Percentiles rank a stretch among this genome's conserved stretches.
Evolutionary conservation across 1,140 invertebrate species (phyloP).

Genomic region (Lordiphosa collinella): DNA sequence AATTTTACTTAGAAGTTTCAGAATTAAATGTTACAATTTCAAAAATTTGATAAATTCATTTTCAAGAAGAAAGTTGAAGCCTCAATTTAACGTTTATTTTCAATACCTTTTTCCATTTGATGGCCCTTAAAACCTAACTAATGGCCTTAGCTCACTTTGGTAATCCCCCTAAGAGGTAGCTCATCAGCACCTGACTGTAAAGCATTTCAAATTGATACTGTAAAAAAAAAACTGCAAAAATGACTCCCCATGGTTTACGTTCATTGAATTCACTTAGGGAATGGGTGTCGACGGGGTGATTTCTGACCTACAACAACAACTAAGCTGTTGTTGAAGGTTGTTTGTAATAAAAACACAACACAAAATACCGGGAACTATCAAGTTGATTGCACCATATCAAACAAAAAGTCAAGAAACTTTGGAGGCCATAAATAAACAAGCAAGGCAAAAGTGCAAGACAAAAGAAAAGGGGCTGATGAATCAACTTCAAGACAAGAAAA

Average conservation of each 20-base stretch:
- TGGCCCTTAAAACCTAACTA: slow-evolving; percentile 1
- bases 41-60: too few species aligned
- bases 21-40: too few species aligned
- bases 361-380: slow-evolving; percentile 5
- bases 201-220: slow-evolving; percentile 2
- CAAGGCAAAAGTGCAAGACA: slow-evolving; percentile 7
- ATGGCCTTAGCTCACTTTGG: slow-evolving; percentile 2
- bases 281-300: not conserved
- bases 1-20: too few species aligned
- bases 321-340: not conserved
- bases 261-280: not conserved
- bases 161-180: slow-evolving; percentile 3
- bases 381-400: slow-evolving; percentile 19
- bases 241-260: slow-evolving; percentile 18
- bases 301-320: slow-evolving; percentile 35
- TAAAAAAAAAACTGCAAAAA: not conserved
- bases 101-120: not conserved
- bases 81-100: too few species aligned
- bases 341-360: not conserved
- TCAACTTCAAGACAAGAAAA: not conserved
- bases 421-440: slow-evolving; percentile 15
- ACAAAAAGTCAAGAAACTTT: slow-evolving; percentile 27
- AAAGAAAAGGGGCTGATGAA: not conserved
- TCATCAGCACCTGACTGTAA: slow-evolving; percentile 21
- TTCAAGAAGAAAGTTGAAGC: too few species aligned